Percentiles rank a stretch among this genome's conserved stretches.
Evolutionary conservation across 37 sponge, comb jelly and placozoan genomes (phyloP).

Genomic region (Oscarella lobularis): DNA sequence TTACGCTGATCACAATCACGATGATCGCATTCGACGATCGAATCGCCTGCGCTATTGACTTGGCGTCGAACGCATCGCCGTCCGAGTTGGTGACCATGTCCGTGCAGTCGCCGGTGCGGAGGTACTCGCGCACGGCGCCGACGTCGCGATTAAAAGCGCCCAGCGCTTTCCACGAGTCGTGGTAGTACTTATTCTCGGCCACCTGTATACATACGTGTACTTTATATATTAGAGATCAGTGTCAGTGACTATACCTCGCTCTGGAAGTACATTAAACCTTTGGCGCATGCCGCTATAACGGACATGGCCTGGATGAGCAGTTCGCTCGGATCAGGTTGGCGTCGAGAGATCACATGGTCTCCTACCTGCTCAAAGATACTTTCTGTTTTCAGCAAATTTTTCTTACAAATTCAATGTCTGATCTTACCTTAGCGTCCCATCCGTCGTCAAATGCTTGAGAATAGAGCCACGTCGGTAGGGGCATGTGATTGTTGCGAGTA

Average conservation of each 20-base stretch:
- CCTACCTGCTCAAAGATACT: conserved; percentile 29
- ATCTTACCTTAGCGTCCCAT: conserved; percentile 16
- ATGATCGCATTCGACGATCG: conserved; percentile 40
- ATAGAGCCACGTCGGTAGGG: conserved; percentile 29
- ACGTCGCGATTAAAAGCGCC: conserved; percentile 41
- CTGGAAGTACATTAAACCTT: conserved; percentile 56
- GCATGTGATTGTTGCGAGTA: conserved; percentile 52
- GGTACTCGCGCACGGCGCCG: conserved; percentile 30
- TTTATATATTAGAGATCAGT: background rate
- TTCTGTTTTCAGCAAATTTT: too few relatives aligned
- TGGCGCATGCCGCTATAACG: conserved; percentile 43
- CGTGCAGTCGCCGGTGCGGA: conserved; percentile 43
- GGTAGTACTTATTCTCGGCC: conserved; percentile 23
- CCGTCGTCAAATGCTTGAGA: conserved; percentile 10
- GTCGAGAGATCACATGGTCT: conserved; percentile 13
- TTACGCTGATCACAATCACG: conserved; percentile 23
- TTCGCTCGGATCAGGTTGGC: conserved; percentile 33
- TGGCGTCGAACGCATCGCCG: conserved; percentile 9
- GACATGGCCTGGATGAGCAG: conserved; percentile 55
- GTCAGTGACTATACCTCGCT: conserved; percentile 20
- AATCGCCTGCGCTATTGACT: conserved; percentile 33
- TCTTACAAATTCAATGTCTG: conserved; percentile 2
- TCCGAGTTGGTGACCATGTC: conserved; percentile 40
- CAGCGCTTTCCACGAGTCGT: conserved; percentile 36
- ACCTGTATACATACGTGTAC: conserved; percentile 16